phyloP scores from a whole-genome alignment of 2,888 invertebrate species.

The Pantelozetes paolii region DNA sequence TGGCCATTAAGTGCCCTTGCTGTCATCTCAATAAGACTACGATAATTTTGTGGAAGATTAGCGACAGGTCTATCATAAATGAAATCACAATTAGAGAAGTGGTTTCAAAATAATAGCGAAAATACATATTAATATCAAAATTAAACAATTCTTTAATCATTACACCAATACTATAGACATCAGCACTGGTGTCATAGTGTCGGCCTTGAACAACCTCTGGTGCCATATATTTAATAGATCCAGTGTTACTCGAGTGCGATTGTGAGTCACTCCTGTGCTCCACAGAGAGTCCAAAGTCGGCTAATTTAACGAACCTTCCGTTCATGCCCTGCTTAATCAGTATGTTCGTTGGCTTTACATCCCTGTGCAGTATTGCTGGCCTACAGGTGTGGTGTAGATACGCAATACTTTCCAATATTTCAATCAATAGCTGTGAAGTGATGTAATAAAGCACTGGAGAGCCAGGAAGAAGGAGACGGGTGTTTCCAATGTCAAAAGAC shows the following conservation, averaged over 20 bases:
- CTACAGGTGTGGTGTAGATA: not conserved
- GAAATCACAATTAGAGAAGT: too few species aligned
- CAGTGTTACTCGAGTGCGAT: not conserved
- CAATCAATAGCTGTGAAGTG: not conserved
- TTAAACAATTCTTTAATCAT: not conserved
- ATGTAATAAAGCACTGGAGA: not conserved
- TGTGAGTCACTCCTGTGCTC: not conserved
- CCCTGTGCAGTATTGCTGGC: not conserved
- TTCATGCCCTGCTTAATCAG: not conserved
- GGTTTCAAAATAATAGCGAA: too few species aligned
- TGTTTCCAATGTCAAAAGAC: not conserved
- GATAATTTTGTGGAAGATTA: too few species aligned
- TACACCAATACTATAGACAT: conserved; percentile 11
- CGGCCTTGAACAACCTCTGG: not conserved
- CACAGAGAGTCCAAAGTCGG: not conserved
- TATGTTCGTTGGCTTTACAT: not conserved
- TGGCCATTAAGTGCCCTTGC: too few species aligned
- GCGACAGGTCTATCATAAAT: too few species aligned
- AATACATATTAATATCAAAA: conserved; percentile 5
- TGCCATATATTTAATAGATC: not conserved
- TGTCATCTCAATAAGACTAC: too few species aligned
- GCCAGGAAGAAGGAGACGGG: not conserved
- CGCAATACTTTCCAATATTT: not conserved
- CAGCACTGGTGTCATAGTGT: not conserved
- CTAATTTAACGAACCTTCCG: not conserved